These are phyloP conservation scores for Vimba vimba DNA, from an alignment of 2,113 vertebrate genomes.

Conservation along the genomic window DNA sequence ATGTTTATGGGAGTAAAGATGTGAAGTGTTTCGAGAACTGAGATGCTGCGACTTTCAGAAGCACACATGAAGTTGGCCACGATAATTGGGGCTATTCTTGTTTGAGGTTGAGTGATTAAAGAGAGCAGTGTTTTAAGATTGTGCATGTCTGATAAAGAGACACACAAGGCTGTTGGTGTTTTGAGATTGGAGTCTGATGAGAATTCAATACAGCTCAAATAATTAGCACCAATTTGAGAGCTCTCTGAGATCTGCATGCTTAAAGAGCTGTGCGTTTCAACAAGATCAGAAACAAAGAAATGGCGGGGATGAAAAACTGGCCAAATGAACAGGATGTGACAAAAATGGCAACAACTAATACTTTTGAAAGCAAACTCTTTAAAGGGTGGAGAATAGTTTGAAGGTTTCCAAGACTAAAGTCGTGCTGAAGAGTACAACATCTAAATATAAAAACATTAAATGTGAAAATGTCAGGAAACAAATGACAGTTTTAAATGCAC, in stretches of 20 bases:
- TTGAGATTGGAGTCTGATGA: background rate
- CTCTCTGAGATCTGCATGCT: background rate
- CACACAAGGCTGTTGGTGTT: background rate
- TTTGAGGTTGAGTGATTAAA: slow-evolving; percentile 1
- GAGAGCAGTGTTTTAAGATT: background rate
- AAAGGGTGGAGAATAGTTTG: background rate
- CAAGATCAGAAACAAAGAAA: background rate
- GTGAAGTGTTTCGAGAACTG: background rate
- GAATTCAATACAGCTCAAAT: background rate
- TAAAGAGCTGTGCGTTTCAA: background rate
- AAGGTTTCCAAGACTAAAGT: background rate
- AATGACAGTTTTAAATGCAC: too few species aligned
- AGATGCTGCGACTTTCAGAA: background rate
- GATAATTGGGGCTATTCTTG: background rate
- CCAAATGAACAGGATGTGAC: background rate
- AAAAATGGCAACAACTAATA: background rate
- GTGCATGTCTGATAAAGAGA: background rate
- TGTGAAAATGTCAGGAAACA: background rate
- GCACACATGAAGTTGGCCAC: background rate
- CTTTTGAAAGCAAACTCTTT: background rate
- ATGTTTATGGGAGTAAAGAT: background rate
- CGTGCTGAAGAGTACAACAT: background rate
- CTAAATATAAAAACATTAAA: slow-evolving; percentile 8
- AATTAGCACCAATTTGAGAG: background rate
- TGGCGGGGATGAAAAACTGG: background rate